Percentiles rank a stretch among this genome's conserved stretches.
phyloP scores from a whole-genome alignment of 2,113 vertebrate genomes.

The Lampris incognitus region DNA sequence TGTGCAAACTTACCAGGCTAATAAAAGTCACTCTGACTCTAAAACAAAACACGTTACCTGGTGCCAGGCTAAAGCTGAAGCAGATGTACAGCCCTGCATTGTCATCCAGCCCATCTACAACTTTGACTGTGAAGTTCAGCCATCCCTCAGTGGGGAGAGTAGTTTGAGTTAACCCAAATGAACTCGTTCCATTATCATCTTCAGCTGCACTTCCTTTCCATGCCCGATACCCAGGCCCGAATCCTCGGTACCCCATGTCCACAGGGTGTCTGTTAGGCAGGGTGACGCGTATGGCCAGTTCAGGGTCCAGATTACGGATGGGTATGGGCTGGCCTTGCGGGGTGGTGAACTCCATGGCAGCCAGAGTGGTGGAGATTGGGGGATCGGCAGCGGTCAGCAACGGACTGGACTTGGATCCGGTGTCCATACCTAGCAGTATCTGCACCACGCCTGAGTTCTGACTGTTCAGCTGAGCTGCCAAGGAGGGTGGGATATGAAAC shows the following conservation, averaged over 20 bases:
- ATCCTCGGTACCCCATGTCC: background rate
- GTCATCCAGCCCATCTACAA: conserved; percentile 52
- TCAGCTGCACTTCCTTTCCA: background rate
- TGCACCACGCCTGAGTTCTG: conserved; percentile 78
- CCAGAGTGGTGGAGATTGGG: conserved; percentile 79
- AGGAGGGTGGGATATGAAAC: conserved; percentile 73
- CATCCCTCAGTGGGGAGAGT: conserved; percentile 54
- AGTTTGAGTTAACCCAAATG: conserved; percentile 19
- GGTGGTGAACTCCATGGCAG: conserved; percentile 82
- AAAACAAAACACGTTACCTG: conserved; percentile 67
- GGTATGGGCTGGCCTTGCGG: conserved; percentile 74
- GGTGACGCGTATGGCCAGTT: conserved; percentile 75
- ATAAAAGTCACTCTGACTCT: background rate
- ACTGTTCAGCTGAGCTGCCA: conserved; percentile 59
- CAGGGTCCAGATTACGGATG: conserved; percentile 70
- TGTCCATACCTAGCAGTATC: conserved; percentile 73
- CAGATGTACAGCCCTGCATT: conserved; percentile 80
- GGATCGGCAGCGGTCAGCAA: conserved; percentile 66
- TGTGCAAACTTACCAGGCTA: too few species aligned
- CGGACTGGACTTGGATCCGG: conserved; percentile 35
- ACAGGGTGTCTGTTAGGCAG: conserved; percentile 59
- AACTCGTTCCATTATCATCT: conserved; percentile 33
- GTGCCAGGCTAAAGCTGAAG: conserved; percentile 73
- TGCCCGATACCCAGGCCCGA: background rate
- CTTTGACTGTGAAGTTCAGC: conserved; percentile 75